Evolutionary conservation across 92 coral and sea anemone genomes (phyloP).

Genomic region (Palythoa heliodiscus): DNA sequence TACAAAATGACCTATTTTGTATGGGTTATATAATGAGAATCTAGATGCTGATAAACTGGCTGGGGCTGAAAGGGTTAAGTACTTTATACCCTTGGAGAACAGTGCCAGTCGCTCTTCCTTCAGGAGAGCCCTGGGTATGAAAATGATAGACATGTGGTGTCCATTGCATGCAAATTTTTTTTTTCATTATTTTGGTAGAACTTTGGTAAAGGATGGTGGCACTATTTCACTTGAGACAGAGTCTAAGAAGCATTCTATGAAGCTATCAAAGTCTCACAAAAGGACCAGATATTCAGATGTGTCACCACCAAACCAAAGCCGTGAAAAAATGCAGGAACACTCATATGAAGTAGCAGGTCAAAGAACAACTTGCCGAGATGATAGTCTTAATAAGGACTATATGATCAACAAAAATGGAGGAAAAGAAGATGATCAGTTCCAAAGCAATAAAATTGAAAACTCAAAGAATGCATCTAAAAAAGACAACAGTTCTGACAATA

Average conservation of each 20-base stretch:
- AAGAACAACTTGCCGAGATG: neutral
- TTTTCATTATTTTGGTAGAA: conserved; percentile 12
- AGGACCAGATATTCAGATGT: conserved; percentile 74
- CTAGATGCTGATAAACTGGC: too few relatives aligned
- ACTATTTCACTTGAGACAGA: conserved; percentile 47
- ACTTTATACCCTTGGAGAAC: too few relatives aligned
- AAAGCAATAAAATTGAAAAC: conserved; percentile 3
- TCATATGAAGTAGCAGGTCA: neutral
- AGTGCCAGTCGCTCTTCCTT: too few relatives aligned
- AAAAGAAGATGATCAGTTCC: conserved; percentile 21
- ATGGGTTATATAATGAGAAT: too few relatives aligned
- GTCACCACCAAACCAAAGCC: conserved; percentile 43
- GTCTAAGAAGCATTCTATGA: conserved; percentile 52
- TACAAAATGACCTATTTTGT: too few relatives aligned
- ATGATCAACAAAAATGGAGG: neutral
- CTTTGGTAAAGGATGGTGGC: neutral
- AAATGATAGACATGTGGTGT: too few relatives aligned
- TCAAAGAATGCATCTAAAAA: neutral
- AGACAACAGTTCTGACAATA: neutral
- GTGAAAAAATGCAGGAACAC: neutral
- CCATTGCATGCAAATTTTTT: too few relatives aligned
- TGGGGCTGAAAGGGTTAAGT: too few relatives aligned
- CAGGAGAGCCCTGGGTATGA: too few relatives aligned
- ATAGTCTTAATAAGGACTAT: neutral
- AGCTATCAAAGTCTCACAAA: conserved; percentile 70